Conservation (phyloP, 2,113 vertebrate species). For the Serilophus lunatus region DNA sequence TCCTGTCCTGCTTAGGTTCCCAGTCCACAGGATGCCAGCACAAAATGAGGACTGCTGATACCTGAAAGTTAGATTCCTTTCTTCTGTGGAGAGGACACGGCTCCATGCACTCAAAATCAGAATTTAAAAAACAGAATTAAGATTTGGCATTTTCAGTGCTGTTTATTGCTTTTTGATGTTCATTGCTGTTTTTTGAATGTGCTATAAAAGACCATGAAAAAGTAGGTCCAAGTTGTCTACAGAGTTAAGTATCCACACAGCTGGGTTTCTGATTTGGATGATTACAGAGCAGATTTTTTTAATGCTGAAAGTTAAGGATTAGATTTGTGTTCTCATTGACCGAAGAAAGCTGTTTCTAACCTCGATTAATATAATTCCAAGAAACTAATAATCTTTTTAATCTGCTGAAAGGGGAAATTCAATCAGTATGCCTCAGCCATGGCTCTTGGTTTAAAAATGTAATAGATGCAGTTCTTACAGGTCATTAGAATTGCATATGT, state of each 20-base stretch:
- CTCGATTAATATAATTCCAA: not conserved
- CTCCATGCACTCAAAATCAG: not conserved
- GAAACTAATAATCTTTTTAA: conserved; percentile 39
- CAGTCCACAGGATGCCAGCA: not conserved
- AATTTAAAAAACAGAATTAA: not conserved
- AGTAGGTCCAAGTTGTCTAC: not conserved
- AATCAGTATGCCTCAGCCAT: not conserved
- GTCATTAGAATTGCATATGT: conserved; percentile 40
- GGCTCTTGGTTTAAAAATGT: conserved; percentile 19
- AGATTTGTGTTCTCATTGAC: conserved; percentile 18
- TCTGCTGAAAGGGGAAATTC: conserved; percentile 8
- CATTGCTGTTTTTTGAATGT: not conserved
- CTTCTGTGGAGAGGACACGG: not conserved
- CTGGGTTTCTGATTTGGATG: not conserved
- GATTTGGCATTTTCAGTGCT: not conserved
- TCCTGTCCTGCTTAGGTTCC: not conserved
- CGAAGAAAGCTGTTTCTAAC: not conserved
- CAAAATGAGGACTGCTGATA: not conserved
- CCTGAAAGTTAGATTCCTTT: not conserved
- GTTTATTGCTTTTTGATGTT: not conserved
- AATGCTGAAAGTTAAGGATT: conserved; percentile 17
- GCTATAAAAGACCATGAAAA: not conserved
- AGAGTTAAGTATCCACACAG: not conserved
- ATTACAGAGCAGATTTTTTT: not conserved
- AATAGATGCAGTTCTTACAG: conserved; percentile 4